A percentile compares a stretch with the other conserved stretches of the same genome.
phyloP scores from a whole-genome alignment of 2,888 invertebrate genomes.

The Plemyria rubiginata region DNA sequence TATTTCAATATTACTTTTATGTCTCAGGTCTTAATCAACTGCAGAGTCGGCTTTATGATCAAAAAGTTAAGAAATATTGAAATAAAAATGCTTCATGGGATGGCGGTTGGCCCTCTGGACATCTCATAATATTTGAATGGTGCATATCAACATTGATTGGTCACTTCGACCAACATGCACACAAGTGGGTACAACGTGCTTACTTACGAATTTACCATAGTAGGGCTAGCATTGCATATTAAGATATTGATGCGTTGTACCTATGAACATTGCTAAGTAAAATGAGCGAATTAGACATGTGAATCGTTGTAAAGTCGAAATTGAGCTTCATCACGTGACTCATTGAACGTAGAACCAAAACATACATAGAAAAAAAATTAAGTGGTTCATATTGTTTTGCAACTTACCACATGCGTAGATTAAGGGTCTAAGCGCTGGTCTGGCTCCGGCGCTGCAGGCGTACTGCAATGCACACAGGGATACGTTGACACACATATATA shows the following conservation, averaged over 20 bases:
- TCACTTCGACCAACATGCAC: slow-evolving; percentile 22
- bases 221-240: neutral
- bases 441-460: slow-evolving; percentile 96
- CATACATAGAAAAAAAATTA: no score
- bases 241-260: slow-evolving; percentile 9
- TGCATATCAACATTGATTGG: slow-evolving; percentile 27
- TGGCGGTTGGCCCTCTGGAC: no score
- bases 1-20: no score
- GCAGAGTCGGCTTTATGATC: no score
- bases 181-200: slow-evolving; percentile 29
- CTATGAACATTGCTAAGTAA: slow-evolving; percentile 10
- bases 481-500: slow-evolving; percentile 65
- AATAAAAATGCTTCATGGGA: no score
- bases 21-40: no score
- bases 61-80: no score
- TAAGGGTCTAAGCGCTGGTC: slow-evolving; percentile 90
- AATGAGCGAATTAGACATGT: slow-evolving; percentile 4
- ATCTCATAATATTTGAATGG: slow-evolving; percentile 19
- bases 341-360: neutral
- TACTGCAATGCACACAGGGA: slow-evolving; percentile 89
- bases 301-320: neutral
- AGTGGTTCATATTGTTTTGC: no score
- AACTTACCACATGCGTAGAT: slow-evolving; percentile 72
- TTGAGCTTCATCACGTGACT: neutral
- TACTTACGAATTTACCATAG: slow-evolving; percentile 27